Base-by-base conservation (phyloP, 2,888 invertebrate species). In the Eucera pruinosa region DNA sequence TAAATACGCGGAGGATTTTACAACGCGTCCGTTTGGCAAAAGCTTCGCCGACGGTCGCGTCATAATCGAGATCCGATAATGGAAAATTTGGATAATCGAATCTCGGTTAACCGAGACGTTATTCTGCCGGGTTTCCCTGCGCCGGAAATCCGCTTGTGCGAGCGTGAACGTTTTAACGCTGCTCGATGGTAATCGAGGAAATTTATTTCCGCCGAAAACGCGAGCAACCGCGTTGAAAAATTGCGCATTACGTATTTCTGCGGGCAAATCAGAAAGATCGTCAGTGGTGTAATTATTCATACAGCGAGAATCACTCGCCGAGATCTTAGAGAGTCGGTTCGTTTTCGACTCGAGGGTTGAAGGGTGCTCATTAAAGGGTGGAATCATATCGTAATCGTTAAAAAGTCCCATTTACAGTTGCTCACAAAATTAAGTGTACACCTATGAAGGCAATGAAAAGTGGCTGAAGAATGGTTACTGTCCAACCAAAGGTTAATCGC, bases 11-110 rank as follows among this genome's bases (percentile, higher is more conserved):
- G 23, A 5, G 30, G 36, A 67, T 61, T 60, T 73, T 57, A 36
- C 39, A 48, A 18, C 33, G 27, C 33, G 27, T 30, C 54, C 47
- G 52, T 39, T 61, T 60, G 27, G 50, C n/a, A 41, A 41, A n/a
- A 45, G 50, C 52, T 39, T 27, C 47, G 25, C 58, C 13, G 65
- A 43, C 36, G 58, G 30, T 11, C 27, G 30, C 41, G 54, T 71
- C 71, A 72, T 76, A 72, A 77, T 77, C 62, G 76, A 67, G 61
- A 52, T 57, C 30, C 67, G 62, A 67, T 62, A 73, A 67, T 62
- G 76, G 73, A 64, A 64, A 67, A 73, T 77, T 62, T 67, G 67
- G 61, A 58, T 73, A 73, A 77, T 73, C 62, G 67, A 58, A 27
- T 41, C 33, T 45, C 58, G 73, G 73, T 54, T 77, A 73, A 77